A percentile compares a stretch with the other conserved stretches of the same genome.
Evolutionary conservation across 1,140 invertebrate genomes (phyloP).

Genomic region (Spodoptera frugiperda): DNA sequence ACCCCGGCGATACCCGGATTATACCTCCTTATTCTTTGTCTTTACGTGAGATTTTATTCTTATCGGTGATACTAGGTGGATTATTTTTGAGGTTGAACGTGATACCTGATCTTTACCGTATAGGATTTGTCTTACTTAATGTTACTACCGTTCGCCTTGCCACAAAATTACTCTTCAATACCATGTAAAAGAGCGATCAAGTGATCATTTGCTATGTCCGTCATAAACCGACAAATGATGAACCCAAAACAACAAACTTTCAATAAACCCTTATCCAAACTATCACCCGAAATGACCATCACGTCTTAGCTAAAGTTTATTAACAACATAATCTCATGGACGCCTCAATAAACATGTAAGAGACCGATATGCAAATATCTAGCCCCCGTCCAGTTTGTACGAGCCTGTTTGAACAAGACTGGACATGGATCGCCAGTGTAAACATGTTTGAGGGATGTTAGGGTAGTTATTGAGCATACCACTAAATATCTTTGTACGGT

Average conservation of each 20-base stretch:
- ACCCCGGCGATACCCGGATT: constrained; percentile 39
- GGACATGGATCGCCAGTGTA: constrained; percentile 37
- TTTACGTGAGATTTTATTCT: constrained; percentile 34
- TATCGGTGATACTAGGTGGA: background rate
- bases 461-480: constrained; percentile 32
- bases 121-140: too few relatives aligned
- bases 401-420: constrained; percentile 31
- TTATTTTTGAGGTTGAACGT: background rate
- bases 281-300: constrained; percentile 36
- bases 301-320: constrained; percentile 43
- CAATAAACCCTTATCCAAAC: constrained; percentile 18
- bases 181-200: background rate
- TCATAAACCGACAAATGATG: background rate
- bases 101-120: too few relatives aligned
- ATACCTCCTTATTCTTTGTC: constrained; percentile 35
- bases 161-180: too few relatives aligned
- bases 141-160: too few relatives aligned
- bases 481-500: constrained; percentile 27
- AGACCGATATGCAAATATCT: constrained; percentile 57
- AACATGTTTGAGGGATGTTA: constrained; percentile 46
- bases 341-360: constrained; percentile 52
- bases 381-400: constrained; percentile 44
- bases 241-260: constrained; percentile 5
- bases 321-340: constrained; percentile 49
- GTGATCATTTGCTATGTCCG: background rate